phyloP scores from a whole-genome alignment of 2,797 vertebrate genomes.

The Mallotus villosus region DNA sequence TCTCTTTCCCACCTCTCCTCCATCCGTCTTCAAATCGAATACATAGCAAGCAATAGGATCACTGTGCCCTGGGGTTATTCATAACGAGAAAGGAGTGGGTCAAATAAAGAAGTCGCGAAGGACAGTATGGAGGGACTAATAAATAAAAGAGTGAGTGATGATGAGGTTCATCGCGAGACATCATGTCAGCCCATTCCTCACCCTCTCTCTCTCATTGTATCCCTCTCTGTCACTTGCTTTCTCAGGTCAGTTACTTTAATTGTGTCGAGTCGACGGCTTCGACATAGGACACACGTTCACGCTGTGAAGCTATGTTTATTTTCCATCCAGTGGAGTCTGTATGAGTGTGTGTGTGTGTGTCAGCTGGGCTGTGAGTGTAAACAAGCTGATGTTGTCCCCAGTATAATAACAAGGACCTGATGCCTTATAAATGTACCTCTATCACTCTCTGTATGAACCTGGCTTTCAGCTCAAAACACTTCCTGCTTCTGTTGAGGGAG shows the following conservation, averaged over 20 bases:
- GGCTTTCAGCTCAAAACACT: no score
- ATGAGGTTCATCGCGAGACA: no score
- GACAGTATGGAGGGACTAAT: no score
- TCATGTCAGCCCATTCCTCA: background rate
- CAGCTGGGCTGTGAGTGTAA: background rate
- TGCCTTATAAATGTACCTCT: background rate
- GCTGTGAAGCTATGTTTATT: background rate
- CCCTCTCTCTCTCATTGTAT: background rate
- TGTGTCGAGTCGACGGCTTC: no score
- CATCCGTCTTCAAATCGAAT: background rate
- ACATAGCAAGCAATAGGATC: background rate
- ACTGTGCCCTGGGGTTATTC: background rate
- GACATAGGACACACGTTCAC: no score
- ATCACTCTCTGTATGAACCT: no score
- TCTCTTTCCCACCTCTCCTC: background rate
- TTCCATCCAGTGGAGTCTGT: background rate
- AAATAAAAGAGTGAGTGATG: no score
- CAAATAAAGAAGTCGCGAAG: no score
- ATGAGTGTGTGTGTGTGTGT: background rate
- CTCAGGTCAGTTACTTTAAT: no score
- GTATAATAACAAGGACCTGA: background rate
- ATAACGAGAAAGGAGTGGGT: no score
- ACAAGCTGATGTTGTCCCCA: background rate
- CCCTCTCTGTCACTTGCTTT: no score
- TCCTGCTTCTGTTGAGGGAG: background rate